These are phyloP conservation scores for Pongo abelii DNA, from an alignment of 2,113 vertebrate genomes.

Conservation along the genomic window DNA sequence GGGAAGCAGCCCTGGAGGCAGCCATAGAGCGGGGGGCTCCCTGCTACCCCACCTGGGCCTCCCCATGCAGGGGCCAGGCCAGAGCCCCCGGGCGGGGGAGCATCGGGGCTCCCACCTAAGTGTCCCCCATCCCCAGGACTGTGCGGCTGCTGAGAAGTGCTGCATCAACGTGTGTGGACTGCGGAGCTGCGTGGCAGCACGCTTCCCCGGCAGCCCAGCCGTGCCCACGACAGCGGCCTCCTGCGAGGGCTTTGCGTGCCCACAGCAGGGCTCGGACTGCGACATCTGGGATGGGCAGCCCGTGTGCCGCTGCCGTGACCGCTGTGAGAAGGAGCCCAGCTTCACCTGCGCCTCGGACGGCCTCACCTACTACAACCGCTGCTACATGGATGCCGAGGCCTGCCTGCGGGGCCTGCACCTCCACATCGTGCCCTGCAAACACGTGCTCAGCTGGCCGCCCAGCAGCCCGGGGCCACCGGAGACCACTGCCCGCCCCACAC, in stretches of 20 bases:
- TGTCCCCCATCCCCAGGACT: constrained; percentile 86
- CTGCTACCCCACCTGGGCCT: too few relatives aligned
- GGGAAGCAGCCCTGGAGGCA: not conserved
- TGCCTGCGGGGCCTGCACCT: constrained; percentile 91
- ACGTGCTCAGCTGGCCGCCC: constrained; percentile 91
- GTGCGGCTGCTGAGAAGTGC: constrained; percentile 93
- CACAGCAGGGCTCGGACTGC: constrained; percentile 94
- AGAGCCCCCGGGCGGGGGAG: too few relatives aligned
- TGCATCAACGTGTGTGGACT: constrained; percentile 98
- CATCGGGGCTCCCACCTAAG: not conserved
- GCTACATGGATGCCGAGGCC: constrained; percentile 98
- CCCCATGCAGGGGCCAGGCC: too few relatives aligned
- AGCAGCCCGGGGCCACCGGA: constrained; percentile 90
- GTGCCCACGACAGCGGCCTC: constrained; percentile 78
- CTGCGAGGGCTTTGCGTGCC: constrained; percentile 92
- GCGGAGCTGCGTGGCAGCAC: constrained; percentile 94
- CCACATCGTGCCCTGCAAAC: constrained; percentile 92
- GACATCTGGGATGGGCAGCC: constrained; percentile 97
- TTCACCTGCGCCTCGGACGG: constrained; percentile 98
- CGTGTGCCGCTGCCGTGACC: constrained; percentile 95
- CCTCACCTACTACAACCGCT: constrained; percentile 98
- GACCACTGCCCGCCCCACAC: constrained; percentile 89
- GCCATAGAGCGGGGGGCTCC: not conserved
- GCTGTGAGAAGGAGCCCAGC: constrained; percentile 96
- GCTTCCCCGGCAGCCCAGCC: constrained; percentile 87